Evolutionary conservation across 1,140 invertebrate species (phyloP).

Genomic region (Zelostemma sp.): DNA sequence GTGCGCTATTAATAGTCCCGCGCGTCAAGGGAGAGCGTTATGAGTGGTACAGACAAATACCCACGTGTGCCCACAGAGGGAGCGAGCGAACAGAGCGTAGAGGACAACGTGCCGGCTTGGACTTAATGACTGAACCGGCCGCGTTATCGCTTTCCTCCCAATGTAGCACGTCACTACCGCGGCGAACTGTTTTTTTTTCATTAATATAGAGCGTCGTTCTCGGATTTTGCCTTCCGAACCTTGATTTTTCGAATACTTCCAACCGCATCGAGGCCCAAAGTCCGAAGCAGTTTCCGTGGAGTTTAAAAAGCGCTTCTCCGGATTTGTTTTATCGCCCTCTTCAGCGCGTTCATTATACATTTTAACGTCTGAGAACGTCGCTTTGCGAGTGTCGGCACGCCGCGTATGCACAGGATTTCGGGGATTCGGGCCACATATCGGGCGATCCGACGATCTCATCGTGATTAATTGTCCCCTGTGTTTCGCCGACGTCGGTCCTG

Average conservation of each 20-base stretch:
- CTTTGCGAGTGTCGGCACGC: conserved; percentile 40
- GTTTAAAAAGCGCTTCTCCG: neutral
- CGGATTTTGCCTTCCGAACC: conserved; percentile 47
- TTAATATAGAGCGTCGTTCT: too few species aligned
- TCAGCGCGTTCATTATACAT: conserved; percentile 39
- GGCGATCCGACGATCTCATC: conserved; percentile 45
- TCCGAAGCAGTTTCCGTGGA: too few species aligned
- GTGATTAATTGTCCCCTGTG: conserved; percentile 49
- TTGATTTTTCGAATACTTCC: too few species aligned
- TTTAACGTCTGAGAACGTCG: conserved; percentile 25
- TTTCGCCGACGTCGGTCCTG: conserved; percentile 46
- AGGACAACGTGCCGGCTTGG: conserved; percentile 18
- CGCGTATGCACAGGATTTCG: conserved; percentile 38
- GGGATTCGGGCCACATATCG: conserved; percentile 44
- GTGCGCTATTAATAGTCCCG: conserved; percentile 64
- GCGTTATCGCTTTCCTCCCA: conserved; percentile 69
- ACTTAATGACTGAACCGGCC: conserved; percentile 62
- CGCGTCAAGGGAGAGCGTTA: conserved; percentile 38
- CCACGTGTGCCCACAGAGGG: conserved; percentile 23
- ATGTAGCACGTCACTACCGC: conserved; percentile 62
- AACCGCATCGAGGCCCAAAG: too few species aligned
- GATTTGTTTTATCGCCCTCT: conserved; percentile 7
- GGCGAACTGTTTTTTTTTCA: conserved; percentile 60
- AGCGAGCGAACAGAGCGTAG: conserved; percentile 3
- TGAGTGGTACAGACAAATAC: conserved; percentile 38